phyloP scores from a whole-genome alignment of 2,888 invertebrate genomes.

The Julus scandinavius region DNA sequence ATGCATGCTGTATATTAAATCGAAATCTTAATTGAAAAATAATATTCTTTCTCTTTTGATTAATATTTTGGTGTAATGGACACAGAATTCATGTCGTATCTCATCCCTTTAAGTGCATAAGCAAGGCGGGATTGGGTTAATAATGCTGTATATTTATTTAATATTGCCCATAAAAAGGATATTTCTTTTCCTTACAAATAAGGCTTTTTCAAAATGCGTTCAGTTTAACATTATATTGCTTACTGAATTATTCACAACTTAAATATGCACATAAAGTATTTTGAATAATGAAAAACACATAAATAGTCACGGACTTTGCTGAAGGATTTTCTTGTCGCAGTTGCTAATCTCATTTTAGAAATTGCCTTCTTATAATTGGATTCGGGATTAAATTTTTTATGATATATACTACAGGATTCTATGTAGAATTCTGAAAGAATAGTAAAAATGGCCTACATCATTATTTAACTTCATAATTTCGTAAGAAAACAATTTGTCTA shows the following conservation, averaged over 20 bases:
- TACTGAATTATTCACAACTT: background rate
- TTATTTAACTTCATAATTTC: background rate
- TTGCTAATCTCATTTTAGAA: background rate
- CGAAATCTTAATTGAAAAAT: background rate
- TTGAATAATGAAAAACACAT: constrained; percentile 8
- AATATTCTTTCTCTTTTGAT: background rate
- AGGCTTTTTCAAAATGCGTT: background rate
- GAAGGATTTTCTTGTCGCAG: constrained; percentile 15
- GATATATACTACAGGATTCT: background rate
- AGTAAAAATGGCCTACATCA: background rate
- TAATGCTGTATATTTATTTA: constrained; percentile 21
- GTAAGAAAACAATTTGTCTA: background rate
- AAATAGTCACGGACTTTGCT: background rate
- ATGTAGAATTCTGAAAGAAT: background rate
- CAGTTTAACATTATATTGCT: background rate
- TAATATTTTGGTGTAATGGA: no score
- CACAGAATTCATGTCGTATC: background rate
- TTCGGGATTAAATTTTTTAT: background rate
- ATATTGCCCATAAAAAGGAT: background rate
- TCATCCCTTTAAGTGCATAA: background rate
- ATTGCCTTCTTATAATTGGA: constrained; percentile 17
- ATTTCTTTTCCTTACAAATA: background rate
- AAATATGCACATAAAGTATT: background rate
- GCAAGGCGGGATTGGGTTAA: background rate
- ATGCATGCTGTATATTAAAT: background rate